Conservation (phyloP, 2,888 invertebrate genomes). For the Amphiduros pacificus region DNA sequence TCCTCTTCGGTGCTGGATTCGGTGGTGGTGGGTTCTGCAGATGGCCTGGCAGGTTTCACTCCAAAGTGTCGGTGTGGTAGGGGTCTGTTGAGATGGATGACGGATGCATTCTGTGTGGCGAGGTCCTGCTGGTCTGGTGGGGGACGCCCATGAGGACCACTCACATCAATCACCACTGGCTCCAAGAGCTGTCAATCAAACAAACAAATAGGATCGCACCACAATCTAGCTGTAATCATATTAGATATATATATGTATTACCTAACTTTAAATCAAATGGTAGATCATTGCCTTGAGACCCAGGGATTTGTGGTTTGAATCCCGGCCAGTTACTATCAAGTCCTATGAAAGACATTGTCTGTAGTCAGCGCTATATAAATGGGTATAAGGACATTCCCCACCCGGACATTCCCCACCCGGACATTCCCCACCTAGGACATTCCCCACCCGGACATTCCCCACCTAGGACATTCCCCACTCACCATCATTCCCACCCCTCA, state of each 20-base stretch:
- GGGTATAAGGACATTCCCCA: too few relatives aligned
- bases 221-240: too few relatives aligned
- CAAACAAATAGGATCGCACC: neutral
- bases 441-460: too few relatives aligned
- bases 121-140: conserved; percentile 3
- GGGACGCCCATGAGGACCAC: conserved; percentile 22
- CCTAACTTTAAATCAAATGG: neutral
- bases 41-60: neutral
- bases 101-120: neutral
- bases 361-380: too few relatives aligned
- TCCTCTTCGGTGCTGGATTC: neutral
- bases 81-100: neutral
- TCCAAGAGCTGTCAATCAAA: neutral
- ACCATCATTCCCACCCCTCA: too few relatives aligned
- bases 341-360: too few relatives aligned
- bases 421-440: too few relatives aligned
- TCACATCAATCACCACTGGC: conserved; percentile 25
- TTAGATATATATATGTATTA: too few relatives aligned
- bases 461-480: too few relatives aligned
- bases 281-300: neutral
- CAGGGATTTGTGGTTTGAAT: too few relatives aligned
- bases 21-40: neutral
- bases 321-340: too few relatives aligned
- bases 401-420: too few relatives aligned
- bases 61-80: neutral